phyloP scores from a whole-genome alignment of 1,140 invertebrate genomes.

The Drosophila orena region DNA sequence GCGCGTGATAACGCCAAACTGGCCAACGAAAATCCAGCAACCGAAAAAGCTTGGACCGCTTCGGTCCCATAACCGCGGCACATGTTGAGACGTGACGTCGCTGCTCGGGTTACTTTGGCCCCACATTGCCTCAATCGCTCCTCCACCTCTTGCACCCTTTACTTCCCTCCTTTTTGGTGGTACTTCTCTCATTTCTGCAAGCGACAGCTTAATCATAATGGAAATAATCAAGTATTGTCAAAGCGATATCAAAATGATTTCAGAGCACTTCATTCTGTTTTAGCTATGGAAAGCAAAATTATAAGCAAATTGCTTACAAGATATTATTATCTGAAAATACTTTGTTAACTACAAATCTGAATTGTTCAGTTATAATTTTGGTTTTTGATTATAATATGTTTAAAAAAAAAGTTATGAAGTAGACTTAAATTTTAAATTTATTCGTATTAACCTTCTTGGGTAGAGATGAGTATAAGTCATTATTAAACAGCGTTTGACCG shows the following conservation, averaged over 20 bases:
- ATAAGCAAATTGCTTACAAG: neutral
- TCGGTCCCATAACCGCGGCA: constrained; percentile 60
- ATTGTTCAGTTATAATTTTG: no score
- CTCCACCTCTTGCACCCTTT: constrained; percentile 3
- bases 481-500: constrained; percentile 34
- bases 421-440: no score
- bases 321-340: neutral
- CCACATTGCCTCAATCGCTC: constrained; percentile 60
- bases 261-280: neutral
- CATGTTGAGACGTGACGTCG: constrained; percentile 34
- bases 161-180: neutral
- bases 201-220: constrained; percentile 40
- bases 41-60: constrained; percentile 48
- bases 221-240: constrained; percentile 32
- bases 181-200: constrained; percentile 62
- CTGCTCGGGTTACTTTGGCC: constrained; percentile 65
- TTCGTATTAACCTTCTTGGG: no score
- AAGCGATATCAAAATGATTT: constrained; percentile 25
- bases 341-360: neutral
- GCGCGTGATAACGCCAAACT: constrained; percentile 56
- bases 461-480: constrained; percentile 43
- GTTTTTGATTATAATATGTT: no score
- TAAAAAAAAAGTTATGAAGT: no score
- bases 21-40: constrained; percentile 52
- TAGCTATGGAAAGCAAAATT: constrained; percentile 1